Conservation (phyloP, 2,888 invertebrate species). For the Caenorhabditis imperialis region DNA sequence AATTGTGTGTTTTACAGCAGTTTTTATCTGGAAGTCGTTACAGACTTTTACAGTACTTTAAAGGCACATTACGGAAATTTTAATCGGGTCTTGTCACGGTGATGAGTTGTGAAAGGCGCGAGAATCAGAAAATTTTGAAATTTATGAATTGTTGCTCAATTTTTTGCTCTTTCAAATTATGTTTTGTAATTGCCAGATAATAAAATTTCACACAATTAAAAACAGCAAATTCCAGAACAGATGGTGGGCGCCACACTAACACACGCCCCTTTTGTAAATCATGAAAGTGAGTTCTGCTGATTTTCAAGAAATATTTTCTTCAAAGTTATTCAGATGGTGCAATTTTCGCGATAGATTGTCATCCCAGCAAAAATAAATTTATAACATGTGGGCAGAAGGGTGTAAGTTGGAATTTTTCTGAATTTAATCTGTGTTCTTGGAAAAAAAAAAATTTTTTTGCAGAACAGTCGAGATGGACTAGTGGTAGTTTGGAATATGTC, state of each 20-base stretch:
- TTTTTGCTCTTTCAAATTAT: neutral
- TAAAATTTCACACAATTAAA: too few species aligned
- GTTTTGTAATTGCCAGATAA: neutral
- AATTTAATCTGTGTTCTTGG: neutral
- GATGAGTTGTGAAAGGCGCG: too few species aligned
- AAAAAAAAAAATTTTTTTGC: slow-evolving; percentile 10
- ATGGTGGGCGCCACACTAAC: slow-evolving; percentile 26
- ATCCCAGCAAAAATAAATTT: slow-evolving; percentile 68
- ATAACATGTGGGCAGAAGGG: slow-evolving; percentile 71
- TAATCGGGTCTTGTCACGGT: too few species aligned
- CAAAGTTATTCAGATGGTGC: slow-evolving; percentile 55
- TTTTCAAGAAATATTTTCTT: neutral
- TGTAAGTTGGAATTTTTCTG: slow-evolving; percentile 30
- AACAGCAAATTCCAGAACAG: neutral
- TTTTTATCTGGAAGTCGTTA: neutral
- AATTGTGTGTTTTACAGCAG: slow-evolving; percentile 1
- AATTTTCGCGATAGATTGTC: slow-evolving; percentile 73
- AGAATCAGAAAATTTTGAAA: too few species aligned
- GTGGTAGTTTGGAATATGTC: slow-evolving; percentile 67
- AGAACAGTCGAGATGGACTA: slow-evolving; percentile 63
- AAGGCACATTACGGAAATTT: too few species aligned
- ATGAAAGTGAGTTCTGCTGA: slow-evolving; percentile 33
- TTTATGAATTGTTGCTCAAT: neutral
- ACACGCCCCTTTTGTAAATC: slow-evolving; percentile 47
- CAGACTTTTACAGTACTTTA: neutral